Conservation (phyloP, 2,797 vertebrate genomes). For the Siniperca undulata region DNA sequence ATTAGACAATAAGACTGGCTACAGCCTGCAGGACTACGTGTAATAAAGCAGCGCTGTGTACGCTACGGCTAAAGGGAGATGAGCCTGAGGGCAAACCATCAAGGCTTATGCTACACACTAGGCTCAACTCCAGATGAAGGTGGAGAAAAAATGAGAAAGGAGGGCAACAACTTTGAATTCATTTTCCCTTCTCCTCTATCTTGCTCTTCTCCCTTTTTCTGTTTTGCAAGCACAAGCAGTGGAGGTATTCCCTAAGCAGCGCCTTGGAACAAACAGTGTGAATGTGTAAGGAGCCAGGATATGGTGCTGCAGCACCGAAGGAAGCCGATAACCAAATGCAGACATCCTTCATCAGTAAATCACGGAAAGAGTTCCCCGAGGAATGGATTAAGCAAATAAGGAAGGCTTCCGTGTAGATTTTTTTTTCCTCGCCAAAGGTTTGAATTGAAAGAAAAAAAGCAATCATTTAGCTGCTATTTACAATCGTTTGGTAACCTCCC, state of each 20-base stretch:
- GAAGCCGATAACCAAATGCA: constrained; percentile 77
- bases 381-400: constrained; percentile 84
- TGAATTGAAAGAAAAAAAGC: constrained; percentile 79
- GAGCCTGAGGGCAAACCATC: constrained; percentile 64
- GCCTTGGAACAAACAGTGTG: constrained; percentile 75
- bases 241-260: constrained; percentile 83
- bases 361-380: constrained; percentile 72
- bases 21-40: constrained; percentile 90
- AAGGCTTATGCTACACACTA: constrained; percentile 54
- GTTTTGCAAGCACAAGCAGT: constrained; percentile 87
- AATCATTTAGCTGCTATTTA: constrained; percentile 89
- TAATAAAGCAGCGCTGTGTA: constrained; percentile 69
- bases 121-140: constrained; percentile 64
- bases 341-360: constrained; percentile 82
- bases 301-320: constrained; percentile 75
- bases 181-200: constrained; percentile 54
- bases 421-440: constrained; percentile 80
- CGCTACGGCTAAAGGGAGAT: constrained; percentile 65
- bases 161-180: constrained; percentile 72
- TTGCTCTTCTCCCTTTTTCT: constrained; percentile 64
- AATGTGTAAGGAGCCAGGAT: constrained; percentile 71
- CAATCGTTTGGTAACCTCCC: constrained; percentile 81
- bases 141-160: constrained; percentile 61
- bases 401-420: constrained; percentile 66
- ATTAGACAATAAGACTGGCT: constrained; percentile 89